Percentiles rank a stretch among this genome's conserved stretches.
Conservation (phyloP, 2,797 vertebrate genomes). For the Pyrocephalus nanus region DNA sequence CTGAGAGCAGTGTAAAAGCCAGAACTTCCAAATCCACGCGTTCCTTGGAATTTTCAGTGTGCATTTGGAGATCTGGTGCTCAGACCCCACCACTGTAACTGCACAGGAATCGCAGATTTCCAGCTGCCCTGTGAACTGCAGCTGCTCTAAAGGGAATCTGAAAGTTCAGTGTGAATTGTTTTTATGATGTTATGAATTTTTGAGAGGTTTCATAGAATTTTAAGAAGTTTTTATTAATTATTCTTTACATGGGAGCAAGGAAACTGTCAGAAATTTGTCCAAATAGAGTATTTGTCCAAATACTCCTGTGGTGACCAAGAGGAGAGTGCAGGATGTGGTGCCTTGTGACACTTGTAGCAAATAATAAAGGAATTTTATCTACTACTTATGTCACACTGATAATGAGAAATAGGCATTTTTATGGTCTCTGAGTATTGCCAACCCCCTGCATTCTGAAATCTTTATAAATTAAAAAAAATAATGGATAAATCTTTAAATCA, state of each 20-base stretch:
- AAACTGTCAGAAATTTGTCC: neutral
- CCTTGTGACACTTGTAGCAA: neutral
- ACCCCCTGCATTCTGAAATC: neutral
- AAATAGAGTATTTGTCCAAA: no score
- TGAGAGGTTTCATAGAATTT: neutral
- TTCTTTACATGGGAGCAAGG: neutral
- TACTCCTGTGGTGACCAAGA: neutral
- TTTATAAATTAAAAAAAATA: neutral
- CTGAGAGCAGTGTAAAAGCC: no score
- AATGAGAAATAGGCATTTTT: neutral
- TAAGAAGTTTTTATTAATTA: neutral
- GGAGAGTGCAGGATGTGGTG: no score
- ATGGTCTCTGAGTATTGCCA: neutral
- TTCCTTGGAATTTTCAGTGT: neutral
- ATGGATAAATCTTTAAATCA: neutral
- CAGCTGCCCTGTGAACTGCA: neutral
- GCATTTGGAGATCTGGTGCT: neutral
- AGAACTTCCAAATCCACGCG: no score
- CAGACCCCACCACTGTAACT: neutral
- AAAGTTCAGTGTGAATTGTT: neutral
- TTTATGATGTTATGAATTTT: neutral
- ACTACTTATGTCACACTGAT: fast-evolving
- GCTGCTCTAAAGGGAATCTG: neutral
- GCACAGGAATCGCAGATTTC: neutral
- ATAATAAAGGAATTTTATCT: neutral